Evolutionary conservation across 2,797 vertebrate genomes (phyloP), one percentile per base, ranked within the genome.

Genomic region (Vespertilio murinus): DNA sequence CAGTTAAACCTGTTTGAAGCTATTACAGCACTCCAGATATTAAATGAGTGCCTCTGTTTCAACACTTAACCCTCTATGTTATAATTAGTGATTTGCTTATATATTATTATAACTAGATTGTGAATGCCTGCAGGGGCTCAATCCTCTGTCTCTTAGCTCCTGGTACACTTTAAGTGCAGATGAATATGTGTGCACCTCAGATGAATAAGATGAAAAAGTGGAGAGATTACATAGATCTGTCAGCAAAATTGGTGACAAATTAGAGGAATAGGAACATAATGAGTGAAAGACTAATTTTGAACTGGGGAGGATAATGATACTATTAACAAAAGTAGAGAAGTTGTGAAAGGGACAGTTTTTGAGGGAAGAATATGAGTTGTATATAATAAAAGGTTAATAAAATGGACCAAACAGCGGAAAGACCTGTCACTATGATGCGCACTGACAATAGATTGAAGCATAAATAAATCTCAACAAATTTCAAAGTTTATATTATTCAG

Each of bases 281-380:
- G 73, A 93, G 25, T 92, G 87, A 73, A 79, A 86, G 73, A 70
- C 35, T 86, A 17, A 56, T 94, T 84, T 88, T 74, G n/a, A 90
- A 78, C 52, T 92, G 52, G 42, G 69, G 84, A 88, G 23, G 38
- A 61, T 65, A 67, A 45, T 71, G 38, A 20, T 81, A 33, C 33
- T 88, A 45, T 81, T 93, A 90, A 73, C 38, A 81, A 80, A 92
- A 85, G 56, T 73, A 42, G 30, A 84, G 13, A 73, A 78, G 38
- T 42, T 69, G 38, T 45, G 28, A 82, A 83, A 83, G 33, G 65
- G 38, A 74, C 20, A 64, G 8, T 52, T 78, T 90, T 69, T 75
- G 47, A 75, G 70, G 59, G 52, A 86, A 82, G 22, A 74, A 83
- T 17, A 2, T 78, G 56, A 91, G 18, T 90, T 94, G 49, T 61